Evolutionary conservation across 2,888 invertebrate genomes (phyloP), one percentile per base, ranked within the genome.

Genomic region (Altica lythri): DNA sequence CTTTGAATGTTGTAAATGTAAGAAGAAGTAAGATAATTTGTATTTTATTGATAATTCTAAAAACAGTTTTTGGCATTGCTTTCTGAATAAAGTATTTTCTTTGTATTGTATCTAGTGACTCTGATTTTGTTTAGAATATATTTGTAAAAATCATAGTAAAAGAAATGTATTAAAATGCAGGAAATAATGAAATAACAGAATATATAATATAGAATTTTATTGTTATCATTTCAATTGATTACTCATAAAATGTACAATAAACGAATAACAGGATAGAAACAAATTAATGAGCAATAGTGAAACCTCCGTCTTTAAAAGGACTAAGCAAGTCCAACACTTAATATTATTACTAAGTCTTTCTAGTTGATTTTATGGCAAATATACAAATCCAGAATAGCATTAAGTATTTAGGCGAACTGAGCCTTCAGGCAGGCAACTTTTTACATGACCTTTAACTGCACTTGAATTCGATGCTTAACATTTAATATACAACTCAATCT

Each of bases 181-280:
- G 35, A 14, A 46, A 27, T 17, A 55, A 37, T 51, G 43, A 55
- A 12, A 55, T 51, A 55, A 27, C 53, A 51, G 38, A 62, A 74
- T 76, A 75, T 75, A 75, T 74, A 76, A 76, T 76, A 76, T 76
- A 76, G 75, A 76, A 75, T 75, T 76, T 76, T 76, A 76, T 75
- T 75, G 72, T 74, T 75, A 75, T 74, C 74, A 74, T 74, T 40
- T 66, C 73, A 73, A 74, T 73, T 74, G 73, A 75, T 70, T 76
- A 76, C 74, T 76, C 75, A 74, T 76, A 76, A 76, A 76, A 75
- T 76, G 73, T 75, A 75, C 76, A 76, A 75, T 74, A 75, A 74
- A 75, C 74, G 74, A 75, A 75, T 77, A 77, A 77, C 76, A 77
- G 75, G 75, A 75, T 75, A 75, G 74, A 76, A 76, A 75, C 75